Conservation (phyloP, 2,797 vertebrate species). For the Adelosebastes latens region DNA sequence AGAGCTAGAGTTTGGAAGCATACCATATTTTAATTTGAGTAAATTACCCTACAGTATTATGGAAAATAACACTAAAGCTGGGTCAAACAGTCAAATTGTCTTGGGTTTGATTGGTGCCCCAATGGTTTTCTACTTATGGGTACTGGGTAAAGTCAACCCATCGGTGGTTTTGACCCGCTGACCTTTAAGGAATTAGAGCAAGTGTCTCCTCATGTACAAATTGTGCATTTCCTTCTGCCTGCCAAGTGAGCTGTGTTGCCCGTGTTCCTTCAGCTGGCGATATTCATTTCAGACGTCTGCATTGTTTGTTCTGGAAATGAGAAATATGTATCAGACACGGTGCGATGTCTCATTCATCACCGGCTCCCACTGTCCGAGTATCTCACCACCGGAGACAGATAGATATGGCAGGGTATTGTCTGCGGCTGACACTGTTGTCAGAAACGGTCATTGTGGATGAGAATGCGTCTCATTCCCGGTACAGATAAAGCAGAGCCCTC, state of each 20-base stretch:
- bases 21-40: neutral
- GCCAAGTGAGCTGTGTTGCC: slow-evolving; percentile 24
- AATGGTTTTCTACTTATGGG: neutral
- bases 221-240: slow-evolving; percentile 4
- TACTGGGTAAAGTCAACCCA: neutral
- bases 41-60: neutral
- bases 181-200: slow-evolving; percentile 18
- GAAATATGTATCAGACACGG: slow-evolving; percentile 67
- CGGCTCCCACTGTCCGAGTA: slow-evolving; percentile 55
- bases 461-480: slow-evolving; percentile 46
- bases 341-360: slow-evolving; percentile 72
- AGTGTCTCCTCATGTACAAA: slow-evolving; percentile 20
- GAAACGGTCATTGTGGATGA: slow-evolving; percentile 54
- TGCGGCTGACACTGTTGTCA: slow-evolving; percentile 62
- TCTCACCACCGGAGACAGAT: slow-evolving; percentile 56
- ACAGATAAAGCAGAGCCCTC: slow-evolving; percentile 60
- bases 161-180: neutral
- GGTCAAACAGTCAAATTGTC: neutral
- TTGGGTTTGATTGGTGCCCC: neutral
- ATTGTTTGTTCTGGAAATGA: slow-evolving; percentile 74
- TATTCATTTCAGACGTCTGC: slow-evolving; percentile 70
- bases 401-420: slow-evolving; percentile 61
- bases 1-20: neutral
- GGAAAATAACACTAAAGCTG: neutral
- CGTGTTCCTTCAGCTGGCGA: slow-evolving; percentile 1